phyloP scores from a whole-genome alignment of 2,113 vertebrate genomes.

The Okapia johnstoni region DNA sequence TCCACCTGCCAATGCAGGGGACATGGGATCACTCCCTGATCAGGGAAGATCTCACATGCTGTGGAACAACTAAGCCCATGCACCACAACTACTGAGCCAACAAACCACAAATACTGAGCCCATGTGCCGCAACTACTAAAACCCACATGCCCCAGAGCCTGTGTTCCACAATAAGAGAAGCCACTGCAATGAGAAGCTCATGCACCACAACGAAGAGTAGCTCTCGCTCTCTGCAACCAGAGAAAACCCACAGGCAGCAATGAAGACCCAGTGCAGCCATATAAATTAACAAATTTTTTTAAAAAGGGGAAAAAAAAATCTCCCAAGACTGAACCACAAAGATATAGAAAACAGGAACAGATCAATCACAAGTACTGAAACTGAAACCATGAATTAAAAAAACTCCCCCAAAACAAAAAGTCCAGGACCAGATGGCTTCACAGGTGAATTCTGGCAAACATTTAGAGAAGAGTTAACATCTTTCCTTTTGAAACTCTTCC shows the following conservation, averaged over 20 bases:
- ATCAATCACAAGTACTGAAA: background rate
- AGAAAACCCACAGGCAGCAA: background rate
- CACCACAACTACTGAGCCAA: background rate
- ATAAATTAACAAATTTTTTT: background rate
- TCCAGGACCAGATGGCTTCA: background rate
- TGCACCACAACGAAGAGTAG: fast-evolving
- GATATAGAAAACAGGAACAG: background rate
- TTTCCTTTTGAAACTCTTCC: background rate
- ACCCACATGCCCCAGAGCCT: background rate
- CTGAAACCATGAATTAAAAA: background rate
- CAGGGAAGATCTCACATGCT: background rate
- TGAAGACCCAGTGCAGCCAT: background rate
- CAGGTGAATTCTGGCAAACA: background rate
- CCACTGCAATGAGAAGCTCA: background rate
- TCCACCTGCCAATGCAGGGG: background rate
- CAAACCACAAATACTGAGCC: background rate
- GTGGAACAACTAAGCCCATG: background rate
- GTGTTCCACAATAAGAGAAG: background rate
- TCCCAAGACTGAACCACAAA: background rate
- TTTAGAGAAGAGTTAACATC: background rate
- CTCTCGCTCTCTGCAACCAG: background rate
- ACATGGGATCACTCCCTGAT: background rate
- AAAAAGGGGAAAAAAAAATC: background rate
- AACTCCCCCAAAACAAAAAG: background rate
- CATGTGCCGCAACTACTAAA: background rate